Evolutionary conservation across 2,888 invertebrate genomes (phyloP).

Genomic region (Dryococelus australis): DNA sequence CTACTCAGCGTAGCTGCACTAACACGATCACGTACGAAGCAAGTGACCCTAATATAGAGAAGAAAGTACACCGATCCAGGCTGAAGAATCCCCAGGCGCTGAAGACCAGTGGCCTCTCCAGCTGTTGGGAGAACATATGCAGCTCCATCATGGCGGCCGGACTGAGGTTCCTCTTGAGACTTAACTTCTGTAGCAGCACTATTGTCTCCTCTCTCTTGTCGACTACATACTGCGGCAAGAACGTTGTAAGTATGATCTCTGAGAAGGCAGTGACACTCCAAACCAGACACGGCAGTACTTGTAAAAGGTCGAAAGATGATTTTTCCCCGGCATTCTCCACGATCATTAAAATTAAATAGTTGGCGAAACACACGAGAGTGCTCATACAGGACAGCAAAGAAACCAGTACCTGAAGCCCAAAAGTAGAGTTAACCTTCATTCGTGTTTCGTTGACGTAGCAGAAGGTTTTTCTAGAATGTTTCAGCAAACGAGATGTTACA

Average conservation of each 20-base stretch:
- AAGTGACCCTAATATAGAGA: not conserved
- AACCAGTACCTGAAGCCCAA: not conserved
- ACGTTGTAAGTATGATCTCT: not conserved
- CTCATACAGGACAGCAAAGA: not conserved
- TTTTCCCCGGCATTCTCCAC: not conserved
- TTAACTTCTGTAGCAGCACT: not conserved
- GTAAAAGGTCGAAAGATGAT: not conserved
- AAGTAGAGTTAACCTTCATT: not conserved
- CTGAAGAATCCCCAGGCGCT: constrained; percentile 19
- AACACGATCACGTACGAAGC: not conserved
- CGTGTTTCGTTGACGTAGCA: not conserved
- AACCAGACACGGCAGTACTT: not conserved
- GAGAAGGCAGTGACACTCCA: not conserved
- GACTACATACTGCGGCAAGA: too few species aligned
- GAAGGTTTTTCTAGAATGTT: not conserved
- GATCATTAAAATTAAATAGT: not conserved
- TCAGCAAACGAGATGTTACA: not conserved
- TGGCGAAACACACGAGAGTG: not conserved
- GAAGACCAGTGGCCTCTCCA: not conserved
- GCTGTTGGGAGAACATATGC: not conserved
- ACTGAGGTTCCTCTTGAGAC: not conserved
- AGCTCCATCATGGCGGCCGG: not conserved
- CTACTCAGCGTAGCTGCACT: not conserved
- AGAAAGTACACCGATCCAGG: not conserved
- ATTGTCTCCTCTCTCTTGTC: not conserved